Evolutionary conservation across 2,113 vertebrate genomes (phyloP), one percentile per base, ranked within the genome.

Genomic region (Alligator sinensis): DNA sequence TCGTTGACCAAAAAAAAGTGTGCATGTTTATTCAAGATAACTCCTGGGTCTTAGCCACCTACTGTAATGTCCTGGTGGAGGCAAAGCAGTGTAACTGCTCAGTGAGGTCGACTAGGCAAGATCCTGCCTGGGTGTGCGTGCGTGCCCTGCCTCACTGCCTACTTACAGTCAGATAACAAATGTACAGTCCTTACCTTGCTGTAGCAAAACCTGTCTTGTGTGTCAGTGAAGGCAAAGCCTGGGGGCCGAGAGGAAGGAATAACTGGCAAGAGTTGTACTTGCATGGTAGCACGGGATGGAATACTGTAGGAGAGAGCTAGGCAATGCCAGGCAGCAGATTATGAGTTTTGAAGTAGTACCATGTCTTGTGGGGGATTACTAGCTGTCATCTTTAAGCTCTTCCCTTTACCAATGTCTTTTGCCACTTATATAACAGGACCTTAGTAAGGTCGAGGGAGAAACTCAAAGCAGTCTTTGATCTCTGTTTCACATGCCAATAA

Each of bases 351-450:
- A 2, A 2, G 61, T 1, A 0, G 3, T 16, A 2, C 11, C 80
- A 59, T 18, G 38, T 84, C 87, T 88, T 84, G 28, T 13, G 27
- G 59, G 47, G 81, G 18, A 62, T 86, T 38, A 54, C 55, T 14
- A 54, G 59, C 68, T 94, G 66, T 64, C 14, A 63, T 62, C 18
- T 80, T 30, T 84, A 25, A 86, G 4, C 25, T 16, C 4, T 9
- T 30, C 4, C 61, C 0, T 0, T 24, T 38, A 24, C 59, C 58
- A 38, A 11, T 34, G 60, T 58, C 0, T 3, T 18, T 82, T 0
- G 0, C 90, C 84, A 84, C 79, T 1, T 9, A 93, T 74, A 14
- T 25, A 19, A 24, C 54, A 27, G 63, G 17, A 47, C 24, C 61
- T 55, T 24, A 24, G 27, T 66, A 27, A 68, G 17, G 66, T n/a